Conservation (phyloP, 2,888 invertebrate species). For the Amphipoea lucens region DNA sequence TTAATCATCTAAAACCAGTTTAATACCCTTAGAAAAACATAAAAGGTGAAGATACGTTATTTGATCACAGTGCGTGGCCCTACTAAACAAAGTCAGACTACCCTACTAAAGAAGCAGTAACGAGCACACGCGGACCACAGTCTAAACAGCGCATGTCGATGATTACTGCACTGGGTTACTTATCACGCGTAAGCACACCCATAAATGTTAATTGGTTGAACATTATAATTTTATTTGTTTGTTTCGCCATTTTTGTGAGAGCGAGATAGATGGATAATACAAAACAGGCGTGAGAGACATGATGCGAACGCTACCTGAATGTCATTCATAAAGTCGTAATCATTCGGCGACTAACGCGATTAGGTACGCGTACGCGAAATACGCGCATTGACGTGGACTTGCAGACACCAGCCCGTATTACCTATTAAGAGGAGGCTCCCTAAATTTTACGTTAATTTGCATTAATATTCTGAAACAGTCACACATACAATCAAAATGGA, state of each 20-base stretch:
- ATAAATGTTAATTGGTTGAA: neutral
- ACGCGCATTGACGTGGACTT: no score
- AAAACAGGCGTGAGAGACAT: no score
- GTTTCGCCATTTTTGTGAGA: neutral
- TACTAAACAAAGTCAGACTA: neutral
- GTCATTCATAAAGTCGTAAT: neutral
- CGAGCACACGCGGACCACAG: neutral
- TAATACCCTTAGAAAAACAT: conserved; percentile 7
- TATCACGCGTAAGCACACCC: neutral
- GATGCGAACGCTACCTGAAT: no score
- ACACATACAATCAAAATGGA: no score
- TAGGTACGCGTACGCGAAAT: neutral
- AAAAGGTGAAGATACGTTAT: neutral
- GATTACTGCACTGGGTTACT: no score
- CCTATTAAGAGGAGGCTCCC: no score
- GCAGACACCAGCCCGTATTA: no score
- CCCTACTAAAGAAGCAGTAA: neutral
- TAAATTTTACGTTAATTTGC: no score
- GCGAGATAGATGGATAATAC: neutral
- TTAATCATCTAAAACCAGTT: conserved; percentile 4
- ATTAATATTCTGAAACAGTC: no score
- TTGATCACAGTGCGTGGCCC: neutral
- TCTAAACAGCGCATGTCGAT: neutral
- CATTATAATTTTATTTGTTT: neutral
- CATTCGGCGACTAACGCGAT: neutral